A percentile compares a stretch with the other conserved stretches of the same genome.
These are phyloP conservation scores for Ameiurus melas DNA, from an alignment of 2,113 vertebrate species.

Conservation along the genomic window DNA sequence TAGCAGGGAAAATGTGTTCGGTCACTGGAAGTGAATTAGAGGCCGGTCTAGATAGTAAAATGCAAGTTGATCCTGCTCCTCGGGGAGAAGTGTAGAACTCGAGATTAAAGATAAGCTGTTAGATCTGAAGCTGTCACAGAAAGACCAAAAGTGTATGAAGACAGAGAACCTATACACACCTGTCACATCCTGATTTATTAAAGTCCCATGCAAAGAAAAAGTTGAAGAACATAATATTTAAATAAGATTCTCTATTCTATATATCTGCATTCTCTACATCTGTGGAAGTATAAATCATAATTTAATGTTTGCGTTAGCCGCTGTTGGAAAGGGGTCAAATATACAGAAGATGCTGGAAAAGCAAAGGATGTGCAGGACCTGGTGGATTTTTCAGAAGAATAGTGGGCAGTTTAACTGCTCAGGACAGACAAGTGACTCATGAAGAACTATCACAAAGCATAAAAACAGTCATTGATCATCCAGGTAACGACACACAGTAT, in stretches of 20 bases:
- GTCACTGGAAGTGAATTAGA: constrained; percentile 53
- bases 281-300: neutral
- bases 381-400: too few species aligned
- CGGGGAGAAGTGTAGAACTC: constrained; percentile 27
- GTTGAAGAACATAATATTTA: neutral
- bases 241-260: neutral
- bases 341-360: too few species aligned
- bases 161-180: neutral
- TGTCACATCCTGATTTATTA: neutral
- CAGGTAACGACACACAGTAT: too few species aligned
- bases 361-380: too few species aligned
- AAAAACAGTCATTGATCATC: too few species aligned
- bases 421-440: too few species aligned
- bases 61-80: constrained; percentile 50
- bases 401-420: too few species aligned
- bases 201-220: neutral
- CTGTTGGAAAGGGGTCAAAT: too few species aligned
- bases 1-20: constrained; percentile 57
- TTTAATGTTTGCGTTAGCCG: too few species aligned
- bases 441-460: too few species aligned
- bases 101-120: neutral
- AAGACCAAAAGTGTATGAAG: neutral
- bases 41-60: constrained; percentile 37
- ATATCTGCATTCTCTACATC: neutral
- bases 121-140: constrained; percentile 4